These are phyloP conservation scores for Leistus spinibarbis DNA, from an alignment of 2,888 invertebrate species.

Conservation along the genomic window DNA sequence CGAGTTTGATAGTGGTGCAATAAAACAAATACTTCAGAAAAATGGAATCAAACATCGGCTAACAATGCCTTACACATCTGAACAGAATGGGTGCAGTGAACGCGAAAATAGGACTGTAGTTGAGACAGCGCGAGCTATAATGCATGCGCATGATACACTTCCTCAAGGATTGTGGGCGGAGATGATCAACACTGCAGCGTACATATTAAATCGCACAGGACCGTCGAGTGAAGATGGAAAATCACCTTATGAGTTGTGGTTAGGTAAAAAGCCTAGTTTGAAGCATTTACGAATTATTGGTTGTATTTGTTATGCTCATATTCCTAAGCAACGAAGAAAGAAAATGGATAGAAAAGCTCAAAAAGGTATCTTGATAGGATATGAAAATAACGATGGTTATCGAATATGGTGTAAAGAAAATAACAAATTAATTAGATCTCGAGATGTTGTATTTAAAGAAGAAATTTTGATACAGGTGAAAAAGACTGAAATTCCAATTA, in stretches of 20 bases:
- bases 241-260: conserved; percentile 43
- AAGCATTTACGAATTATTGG: conserved; percentile 45
- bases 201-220: conserved; percentile 45
- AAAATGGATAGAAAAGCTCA: conserved; percentile 47
- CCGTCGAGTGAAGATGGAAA: conserved; percentile 41
- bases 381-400: conserved; percentile 47
- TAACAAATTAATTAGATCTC: conserved; percentile 41
- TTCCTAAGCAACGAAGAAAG: conserved; percentile 43
- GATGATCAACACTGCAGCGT: conserved; percentile 42
- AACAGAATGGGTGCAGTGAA: conserved; percentile 44
- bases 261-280: conserved; percentile 42
- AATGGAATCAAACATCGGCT: conserved; percentile 43
- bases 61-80: conserved; percentile 44
- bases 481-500: conserved; percentile 18
- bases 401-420: conserved; percentile 43
- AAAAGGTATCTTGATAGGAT: conserved; percentile 46
- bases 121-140: conserved; percentile 47
- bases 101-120: conserved; percentile 45
- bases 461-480: conserved; percentile 34
- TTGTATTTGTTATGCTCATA: conserved; percentile 41
- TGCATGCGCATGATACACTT: conserved; percentile 42
- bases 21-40: conserved; percentile 41
- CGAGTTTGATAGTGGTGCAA: conserved; percentile 47
- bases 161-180: conserved; percentile 45
- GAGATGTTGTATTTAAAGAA: conserved; percentile 46